Conservation (phyloP, 2,888 invertebrate species). For the Harpagoxenus sublaevis region DNA sequence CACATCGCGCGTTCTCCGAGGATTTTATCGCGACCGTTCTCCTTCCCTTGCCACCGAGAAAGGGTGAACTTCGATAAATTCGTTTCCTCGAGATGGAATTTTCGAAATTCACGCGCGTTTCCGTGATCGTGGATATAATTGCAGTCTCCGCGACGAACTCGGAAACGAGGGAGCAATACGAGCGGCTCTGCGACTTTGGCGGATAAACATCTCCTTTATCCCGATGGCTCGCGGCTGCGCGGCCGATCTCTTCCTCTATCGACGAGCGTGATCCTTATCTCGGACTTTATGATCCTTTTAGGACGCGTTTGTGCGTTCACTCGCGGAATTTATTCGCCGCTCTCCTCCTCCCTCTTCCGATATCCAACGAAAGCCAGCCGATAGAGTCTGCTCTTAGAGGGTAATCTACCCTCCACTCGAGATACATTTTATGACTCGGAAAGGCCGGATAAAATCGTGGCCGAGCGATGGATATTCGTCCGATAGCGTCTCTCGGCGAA, state of each 20-base stretch:
- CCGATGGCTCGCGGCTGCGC: not conserved
- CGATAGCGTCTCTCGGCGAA: slow-evolving; percentile 35
- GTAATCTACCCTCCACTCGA: slow-evolving; percentile 60
- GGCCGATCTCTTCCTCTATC: not conserved
- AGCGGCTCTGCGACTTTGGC: slow-evolving; percentile 3
- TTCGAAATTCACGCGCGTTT: not conserved
- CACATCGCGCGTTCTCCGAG: not conserved
- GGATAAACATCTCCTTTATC: slow-evolving; percentile 30
- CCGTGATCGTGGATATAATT: slow-evolving; percentile 13
- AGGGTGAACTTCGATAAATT: not conserved
- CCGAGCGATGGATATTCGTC: slow-evolving; percentile 34
- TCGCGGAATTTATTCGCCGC: slow-evolving; percentile 62
- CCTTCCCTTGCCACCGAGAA: not conserved
- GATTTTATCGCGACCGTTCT: not conserved
- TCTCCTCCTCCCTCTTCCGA: slow-evolving; percentile 21
- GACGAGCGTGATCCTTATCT: slow-evolving; percentile 55
- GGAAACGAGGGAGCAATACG: not conserved
- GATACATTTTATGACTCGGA: slow-evolving; percentile 67
- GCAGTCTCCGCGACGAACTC: not conserved
- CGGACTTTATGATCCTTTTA: slow-evolving; percentile 62
- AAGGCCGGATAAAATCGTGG: slow-evolving; percentile 60
- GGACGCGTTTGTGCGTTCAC: slow-evolving; percentile 56
- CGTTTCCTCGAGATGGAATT: not conserved
- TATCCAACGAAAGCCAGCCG: slow-evolving; percentile 14
- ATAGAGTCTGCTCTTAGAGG: slow-evolving; percentile 43